phyloP scores from a whole-genome alignment of 1,140 invertebrate genomes.

The Bombus terrestris region DNA sequence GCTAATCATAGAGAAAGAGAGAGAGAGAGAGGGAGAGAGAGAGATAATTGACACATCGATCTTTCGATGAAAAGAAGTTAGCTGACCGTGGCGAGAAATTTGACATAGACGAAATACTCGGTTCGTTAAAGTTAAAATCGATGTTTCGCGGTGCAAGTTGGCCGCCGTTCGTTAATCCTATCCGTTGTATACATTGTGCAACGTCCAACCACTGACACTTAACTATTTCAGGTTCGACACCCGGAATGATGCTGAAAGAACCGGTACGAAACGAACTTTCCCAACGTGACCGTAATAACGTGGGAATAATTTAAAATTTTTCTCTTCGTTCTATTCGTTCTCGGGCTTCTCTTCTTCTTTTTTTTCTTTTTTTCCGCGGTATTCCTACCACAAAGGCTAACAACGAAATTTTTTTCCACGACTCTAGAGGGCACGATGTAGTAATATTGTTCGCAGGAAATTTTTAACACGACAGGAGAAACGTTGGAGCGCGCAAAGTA shows the following conservation, averaged over 20 bases:
- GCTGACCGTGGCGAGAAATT: not conserved
- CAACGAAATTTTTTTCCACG: slow-evolving; percentile 17
- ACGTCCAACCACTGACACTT: slow-evolving; percentile 4
- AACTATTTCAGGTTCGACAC: slow-evolving; percentile 23
- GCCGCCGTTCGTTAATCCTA: slow-evolving; percentile 51
- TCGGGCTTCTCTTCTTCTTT: too few species aligned
- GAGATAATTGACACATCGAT: not conserved
- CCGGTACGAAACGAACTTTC: not conserved
- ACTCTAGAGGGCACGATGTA: not conserved
- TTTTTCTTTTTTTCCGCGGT: not conserved
- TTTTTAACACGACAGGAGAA: not conserved
- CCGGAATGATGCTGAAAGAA: not conserved
- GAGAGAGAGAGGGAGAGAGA: too few species aligned
- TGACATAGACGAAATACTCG: slow-evolving; percentile 35
- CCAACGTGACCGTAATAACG: not conserved
- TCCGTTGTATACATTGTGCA: slow-evolving; percentile 34
- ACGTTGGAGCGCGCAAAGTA: not conserved
- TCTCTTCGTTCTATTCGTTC: too few species aligned
- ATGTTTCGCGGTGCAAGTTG: not conserved
- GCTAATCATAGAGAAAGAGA: not conserved
- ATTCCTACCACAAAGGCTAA: not conserved
- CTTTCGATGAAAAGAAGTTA: not conserved
- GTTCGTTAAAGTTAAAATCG: slow-evolving; percentile 62
- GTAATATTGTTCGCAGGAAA: not conserved
- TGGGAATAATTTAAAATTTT: slow-evolving; percentile 34